These are phyloP conservation scores for Lottia scabra DNA, from an alignment of 2,888 invertebrate species.

Conservation along the genomic window DNA sequence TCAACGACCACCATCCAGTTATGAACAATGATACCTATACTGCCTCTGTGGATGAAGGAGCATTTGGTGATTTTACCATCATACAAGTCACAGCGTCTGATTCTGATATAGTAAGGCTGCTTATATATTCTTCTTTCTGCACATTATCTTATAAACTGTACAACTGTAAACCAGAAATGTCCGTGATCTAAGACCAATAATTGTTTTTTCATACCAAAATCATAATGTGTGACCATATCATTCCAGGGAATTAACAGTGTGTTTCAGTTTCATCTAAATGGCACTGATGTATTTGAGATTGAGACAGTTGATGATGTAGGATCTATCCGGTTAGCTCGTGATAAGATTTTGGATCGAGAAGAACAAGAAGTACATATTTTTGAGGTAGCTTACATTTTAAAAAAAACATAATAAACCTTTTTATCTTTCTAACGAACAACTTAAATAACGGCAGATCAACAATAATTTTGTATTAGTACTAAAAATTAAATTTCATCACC, in stretches of 20 bases:
- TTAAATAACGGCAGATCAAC: no score
- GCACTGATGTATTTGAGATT: constrained; percentile 18
- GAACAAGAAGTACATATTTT: constrained; percentile 7
- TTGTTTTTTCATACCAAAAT: not conserved
- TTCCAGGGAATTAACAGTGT: constrained; percentile 29
- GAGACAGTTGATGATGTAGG: constrained; percentile 14
- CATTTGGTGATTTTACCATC: constrained; percentile 13
- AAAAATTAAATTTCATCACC: no score
- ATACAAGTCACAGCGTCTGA: constrained; percentile 28
- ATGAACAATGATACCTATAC: constrained; percentile 21
- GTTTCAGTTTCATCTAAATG: constrained; percentile 19
- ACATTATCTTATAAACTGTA: no score
- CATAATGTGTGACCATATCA: not conserved
- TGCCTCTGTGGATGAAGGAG: constrained; percentile 17
- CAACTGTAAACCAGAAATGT: no score
- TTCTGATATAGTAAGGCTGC: constrained; percentile 23
- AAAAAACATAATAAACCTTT: no score
- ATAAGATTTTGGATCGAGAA: constrained; percentile 23
- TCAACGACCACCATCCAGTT: constrained; percentile 30
- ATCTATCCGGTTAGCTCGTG: constrained; percentile 7
- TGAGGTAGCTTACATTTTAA: no score
- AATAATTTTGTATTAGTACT: no score
- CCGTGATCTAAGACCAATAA: no score
- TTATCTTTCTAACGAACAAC: no score
- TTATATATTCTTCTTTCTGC: no score